A percentile compares a stretch with the other conserved stretches of the same genome.
phyloP scores from a whole-genome alignment of 2,797 vertebrate genomes.

The Siniperca obscura region DNA sequence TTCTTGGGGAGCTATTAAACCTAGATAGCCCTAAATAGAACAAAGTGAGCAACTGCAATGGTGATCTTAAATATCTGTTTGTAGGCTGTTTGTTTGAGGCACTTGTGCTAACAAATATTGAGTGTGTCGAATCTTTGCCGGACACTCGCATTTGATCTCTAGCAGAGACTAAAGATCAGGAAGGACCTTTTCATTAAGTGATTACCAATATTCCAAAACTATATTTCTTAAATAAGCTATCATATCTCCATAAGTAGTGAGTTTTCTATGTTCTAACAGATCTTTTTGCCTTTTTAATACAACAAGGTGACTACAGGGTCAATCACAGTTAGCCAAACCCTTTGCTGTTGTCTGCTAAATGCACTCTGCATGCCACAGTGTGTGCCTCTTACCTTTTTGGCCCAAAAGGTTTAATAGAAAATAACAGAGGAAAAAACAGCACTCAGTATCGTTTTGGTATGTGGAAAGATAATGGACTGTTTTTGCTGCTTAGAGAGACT shows the following conservation, averaged over 20 bases:
- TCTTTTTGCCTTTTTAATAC: neutral
- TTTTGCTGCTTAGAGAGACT: neutral
- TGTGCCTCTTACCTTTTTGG: neutral
- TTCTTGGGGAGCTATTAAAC: neutral
- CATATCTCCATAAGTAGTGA: too few species aligned
- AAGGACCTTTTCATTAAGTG: neutral
- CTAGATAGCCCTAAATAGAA: neutral
- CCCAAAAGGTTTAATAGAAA: neutral
- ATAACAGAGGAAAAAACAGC: neutral
- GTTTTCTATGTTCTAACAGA: neutral
- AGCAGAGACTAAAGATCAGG: neutral
- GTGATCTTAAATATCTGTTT: neutral
- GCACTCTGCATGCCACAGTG: neutral
- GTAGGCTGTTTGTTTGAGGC: neutral
- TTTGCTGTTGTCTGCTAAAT: neutral
- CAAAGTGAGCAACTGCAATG: neutral
- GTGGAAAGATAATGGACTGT: neutral
- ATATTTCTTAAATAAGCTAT: too few species aligned
- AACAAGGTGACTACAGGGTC: neutral
- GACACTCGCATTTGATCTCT: neutral
- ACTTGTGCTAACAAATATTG: too few species aligned
- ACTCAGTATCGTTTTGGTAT: neutral
- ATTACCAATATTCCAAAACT: neutral
- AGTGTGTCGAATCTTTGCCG: too few species aligned
- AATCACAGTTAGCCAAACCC: neutral